Percentiles rank a stretch among this genome's conserved stretches.
Conservation (phyloP, 2,797 vertebrate species). For the Paedocypris micromegethes region DNA sequence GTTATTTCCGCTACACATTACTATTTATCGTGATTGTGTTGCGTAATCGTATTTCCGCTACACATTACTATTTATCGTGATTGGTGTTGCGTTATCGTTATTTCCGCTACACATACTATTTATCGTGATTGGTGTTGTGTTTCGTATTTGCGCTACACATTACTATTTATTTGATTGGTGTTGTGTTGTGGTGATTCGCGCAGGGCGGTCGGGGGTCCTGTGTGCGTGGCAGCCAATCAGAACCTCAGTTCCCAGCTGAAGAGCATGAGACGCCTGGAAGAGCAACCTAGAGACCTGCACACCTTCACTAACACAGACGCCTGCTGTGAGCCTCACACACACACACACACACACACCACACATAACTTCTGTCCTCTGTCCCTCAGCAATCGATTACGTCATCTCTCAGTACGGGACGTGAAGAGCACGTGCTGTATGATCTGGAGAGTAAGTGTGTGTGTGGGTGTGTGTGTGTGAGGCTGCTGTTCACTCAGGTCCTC, state of each 20-base stretch:
- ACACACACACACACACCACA: neutral
- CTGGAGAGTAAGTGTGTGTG: slow-evolving; percentile 82
- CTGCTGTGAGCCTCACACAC: slow-evolving; percentile 28
- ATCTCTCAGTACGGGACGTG: slow-evolving; percentile 78
- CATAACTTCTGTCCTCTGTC: slow-evolving; percentile 24
- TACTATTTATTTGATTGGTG: slow-evolving; percentile 1
- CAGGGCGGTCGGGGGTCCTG: slow-evolving; percentile 78
- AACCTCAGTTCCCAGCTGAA: slow-evolving; percentile 81
- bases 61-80: too few relatives aligned
- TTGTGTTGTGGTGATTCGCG: slow-evolving; percentile 23
- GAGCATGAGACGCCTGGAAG: slow-evolving; percentile 74
- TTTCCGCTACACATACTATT: too few relatives aligned
- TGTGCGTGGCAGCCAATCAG: slow-evolving; percentile 87
- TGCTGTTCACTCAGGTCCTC: neutral
- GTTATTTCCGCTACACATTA: too few relatives aligned
- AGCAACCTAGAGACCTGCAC: slow-evolving; percentile 90
- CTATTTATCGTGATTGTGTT: too few relatives aligned
- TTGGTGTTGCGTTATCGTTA: too few relatives aligned
- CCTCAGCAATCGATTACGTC: slow-evolving; percentile 86
- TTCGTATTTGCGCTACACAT: too few relatives aligned
- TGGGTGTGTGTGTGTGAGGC: neutral
- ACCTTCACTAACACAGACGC: slow-evolving; percentile 67
- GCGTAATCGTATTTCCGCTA: too few relatives aligned
- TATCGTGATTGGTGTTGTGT: too few relatives aligned
- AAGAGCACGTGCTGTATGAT: slow-evolving; percentile 84